Evolutionary conservation across 2,888 invertebrate genomes (phyloP), one percentile per base, ranked within the genome.

Genomic region (Idaea biselata): DNA sequence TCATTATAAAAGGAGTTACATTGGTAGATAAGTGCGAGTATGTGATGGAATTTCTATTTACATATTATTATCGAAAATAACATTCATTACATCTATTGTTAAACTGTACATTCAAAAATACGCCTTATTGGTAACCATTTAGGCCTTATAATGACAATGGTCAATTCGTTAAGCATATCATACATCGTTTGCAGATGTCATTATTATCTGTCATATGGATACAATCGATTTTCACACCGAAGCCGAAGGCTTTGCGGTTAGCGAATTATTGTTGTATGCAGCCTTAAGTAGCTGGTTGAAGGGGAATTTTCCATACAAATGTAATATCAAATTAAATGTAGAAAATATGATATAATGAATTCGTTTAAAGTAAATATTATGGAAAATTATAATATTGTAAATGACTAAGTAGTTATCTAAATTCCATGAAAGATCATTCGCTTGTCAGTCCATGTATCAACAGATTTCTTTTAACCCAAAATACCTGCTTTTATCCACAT

Each of bases 171-270:
- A 59, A 67, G 71, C 73, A 70, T 69, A 78, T 77, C 82, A 77
- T 76, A 77, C 77, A 74, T 78, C 69, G 65, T 68, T 71, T 68
- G 75, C 80, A 77, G 68, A 80, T 81, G 81, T 78, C 81, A 79
- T 78, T 77, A 75, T 75, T 77, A 75, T 74, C 74, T 77, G 78
- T 75, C 75, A 74, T 73, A 61, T 73, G 58, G 25, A 16, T 58
- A 61, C 55, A 56, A 44, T 58, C 33, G 59, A 61, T 59, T 61
- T 54, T 55, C 60, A 60, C 63, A 14, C 16, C 62, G 68, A 61
- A 56, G 32, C 16, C 62, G 68, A 61, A 56, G 32, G 59, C 18
- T 60, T 59, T 59, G 59, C 59, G 18, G 55, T 63, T 63, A 63
- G 66, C 60, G 58, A 63, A 54, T 61, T 68, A 68, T 68, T 69